A percentile compares a stretch with the other conserved stretches of the same genome.
phyloP scores from a whole-genome alignment of 2,888 invertebrate species.

The Punctoribates punctum region DNA sequence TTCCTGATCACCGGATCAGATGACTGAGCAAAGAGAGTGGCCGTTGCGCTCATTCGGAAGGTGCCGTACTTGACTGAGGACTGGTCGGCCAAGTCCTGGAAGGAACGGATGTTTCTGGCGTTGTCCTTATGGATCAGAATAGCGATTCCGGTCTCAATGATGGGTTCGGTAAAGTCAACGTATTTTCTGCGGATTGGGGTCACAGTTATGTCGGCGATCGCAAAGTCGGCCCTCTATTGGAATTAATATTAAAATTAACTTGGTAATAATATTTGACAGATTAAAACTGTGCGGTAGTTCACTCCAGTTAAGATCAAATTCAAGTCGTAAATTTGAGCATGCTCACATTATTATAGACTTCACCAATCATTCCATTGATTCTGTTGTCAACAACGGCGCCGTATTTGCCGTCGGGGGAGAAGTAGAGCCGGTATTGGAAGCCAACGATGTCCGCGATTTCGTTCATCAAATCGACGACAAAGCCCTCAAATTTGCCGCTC shows the following conservation, averaged over 20 bases:
- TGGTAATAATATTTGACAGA: no score
- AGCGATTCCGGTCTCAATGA: slow-evolving; percentile 33
- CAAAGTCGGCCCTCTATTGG: slow-evolving; percentile 40
- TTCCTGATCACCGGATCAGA: slow-evolving; percentile 16
- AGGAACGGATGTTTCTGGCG: slow-evolving; percentile 5
- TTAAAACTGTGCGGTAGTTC: not conserved
- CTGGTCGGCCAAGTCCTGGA: slow-evolving; percentile 35
- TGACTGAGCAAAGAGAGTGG: not conserved
- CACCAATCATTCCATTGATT: slow-evolving; percentile 42
- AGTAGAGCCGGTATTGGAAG: slow-evolving; percentile 37
- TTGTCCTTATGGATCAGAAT: slow-evolving; percentile 24
- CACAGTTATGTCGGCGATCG: slow-evolving; percentile 39
- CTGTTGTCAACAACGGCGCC: slow-evolving; percentile 21
- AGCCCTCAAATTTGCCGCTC: slow-evolving; percentile 41
- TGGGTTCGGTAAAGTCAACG: slow-evolving; percentile 40
- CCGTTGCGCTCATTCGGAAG: slow-evolving; percentile 30
- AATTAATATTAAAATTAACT: not conserved
- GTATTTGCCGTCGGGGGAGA: slow-evolving; percentile 41
- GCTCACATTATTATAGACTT: slow-evolving; percentile 40
- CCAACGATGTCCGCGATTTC: slow-evolving; percentile 32
- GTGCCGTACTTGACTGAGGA: slow-evolving; percentile 29
- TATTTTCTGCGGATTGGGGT: slow-evolving; percentile 30
- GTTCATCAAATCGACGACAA: slow-evolving; percentile 40
- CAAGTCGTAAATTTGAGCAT: no score
- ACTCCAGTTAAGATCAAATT: no score